phyloP scores from a whole-genome alignment of 2,113 vertebrate species.

The Mixornis gularis region DNA sequence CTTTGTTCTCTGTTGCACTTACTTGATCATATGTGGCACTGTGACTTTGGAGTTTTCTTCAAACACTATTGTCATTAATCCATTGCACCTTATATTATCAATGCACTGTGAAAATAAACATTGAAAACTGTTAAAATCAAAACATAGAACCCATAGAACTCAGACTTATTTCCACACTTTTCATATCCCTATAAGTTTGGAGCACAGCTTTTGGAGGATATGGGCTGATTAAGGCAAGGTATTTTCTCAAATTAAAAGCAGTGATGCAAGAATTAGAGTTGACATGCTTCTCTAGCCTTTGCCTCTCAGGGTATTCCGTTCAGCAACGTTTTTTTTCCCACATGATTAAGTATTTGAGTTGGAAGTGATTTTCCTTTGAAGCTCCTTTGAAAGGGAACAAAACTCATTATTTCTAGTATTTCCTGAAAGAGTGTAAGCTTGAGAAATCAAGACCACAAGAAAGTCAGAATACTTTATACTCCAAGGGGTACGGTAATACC shows the following conservation, averaged over 20 bases:
- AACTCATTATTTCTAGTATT: background rate
- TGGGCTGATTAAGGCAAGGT: background rate
- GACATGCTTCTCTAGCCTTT: background rate
- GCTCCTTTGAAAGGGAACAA: background rate
- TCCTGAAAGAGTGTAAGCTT: background rate
- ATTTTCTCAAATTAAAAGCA: background rate
- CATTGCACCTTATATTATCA: conserved; percentile 98
- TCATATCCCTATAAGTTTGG: background rate
- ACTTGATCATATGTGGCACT: conserved; percentile 98
- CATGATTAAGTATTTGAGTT: background rate
- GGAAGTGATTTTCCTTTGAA: background rate
- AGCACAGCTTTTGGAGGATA: background rate
- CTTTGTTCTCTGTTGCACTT: conserved; percentile 60
- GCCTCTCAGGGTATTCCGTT: background rate
- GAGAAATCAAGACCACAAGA: background rate
- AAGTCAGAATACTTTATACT: background rate
- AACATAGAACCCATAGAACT: too few species aligned
- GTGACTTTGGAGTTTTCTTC: conserved; percentile 99
- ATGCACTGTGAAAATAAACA: conserved; percentile 83
- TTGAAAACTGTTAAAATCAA: background rate
- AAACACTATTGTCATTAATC: conserved; percentile 97
- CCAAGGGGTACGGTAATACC: background rate
- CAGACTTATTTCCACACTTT: background rate
- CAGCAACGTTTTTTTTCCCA: background rate
- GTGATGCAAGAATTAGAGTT: background rate